Conservation (phyloP, 2,113 vertebrate species). For the Epinephelus fuscoguttatus region DNA sequence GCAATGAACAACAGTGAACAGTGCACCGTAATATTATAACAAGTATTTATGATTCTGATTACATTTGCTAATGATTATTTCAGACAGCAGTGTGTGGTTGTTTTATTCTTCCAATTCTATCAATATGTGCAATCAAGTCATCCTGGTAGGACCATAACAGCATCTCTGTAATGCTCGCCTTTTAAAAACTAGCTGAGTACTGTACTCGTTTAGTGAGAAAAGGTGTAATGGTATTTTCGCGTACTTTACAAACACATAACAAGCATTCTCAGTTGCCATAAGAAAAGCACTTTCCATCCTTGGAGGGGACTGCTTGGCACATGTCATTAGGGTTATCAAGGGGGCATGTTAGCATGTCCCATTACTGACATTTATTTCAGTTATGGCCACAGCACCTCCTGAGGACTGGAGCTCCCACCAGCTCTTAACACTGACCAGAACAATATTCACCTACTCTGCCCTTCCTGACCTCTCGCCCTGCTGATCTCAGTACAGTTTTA, state of each 20-base stretch:
- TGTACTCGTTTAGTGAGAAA: too few species aligned
- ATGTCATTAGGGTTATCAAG: background rate
- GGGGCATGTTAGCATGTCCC: background rate
- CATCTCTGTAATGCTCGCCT: too few species aligned
- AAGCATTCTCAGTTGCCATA: background rate
- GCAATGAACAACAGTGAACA: too few species aligned
- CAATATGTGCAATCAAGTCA: too few species aligned
- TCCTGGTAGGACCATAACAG: too few species aligned
- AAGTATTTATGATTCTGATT: too few species aligned
- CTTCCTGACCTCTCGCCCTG: background rate
- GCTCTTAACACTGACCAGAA: background rate
- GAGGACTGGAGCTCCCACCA: background rate
- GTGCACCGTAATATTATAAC: too few species aligned
- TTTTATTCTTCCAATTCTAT: too few species aligned
- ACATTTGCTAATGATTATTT: too few species aligned
- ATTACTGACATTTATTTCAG: background rate
- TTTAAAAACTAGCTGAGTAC: too few species aligned
- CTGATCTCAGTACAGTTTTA: background rate
- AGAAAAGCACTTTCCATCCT: background rate
- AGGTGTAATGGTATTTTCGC: too few species aligned
- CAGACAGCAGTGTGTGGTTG: too few species aligned
- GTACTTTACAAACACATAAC: background rate
- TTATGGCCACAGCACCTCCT: background rate
- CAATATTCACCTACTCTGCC: background rate
- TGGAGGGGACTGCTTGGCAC: background rate